phyloP scores from a whole-genome alignment of 2,113 vertebrate genomes.

The Caloenas nicobarica region DNA sequence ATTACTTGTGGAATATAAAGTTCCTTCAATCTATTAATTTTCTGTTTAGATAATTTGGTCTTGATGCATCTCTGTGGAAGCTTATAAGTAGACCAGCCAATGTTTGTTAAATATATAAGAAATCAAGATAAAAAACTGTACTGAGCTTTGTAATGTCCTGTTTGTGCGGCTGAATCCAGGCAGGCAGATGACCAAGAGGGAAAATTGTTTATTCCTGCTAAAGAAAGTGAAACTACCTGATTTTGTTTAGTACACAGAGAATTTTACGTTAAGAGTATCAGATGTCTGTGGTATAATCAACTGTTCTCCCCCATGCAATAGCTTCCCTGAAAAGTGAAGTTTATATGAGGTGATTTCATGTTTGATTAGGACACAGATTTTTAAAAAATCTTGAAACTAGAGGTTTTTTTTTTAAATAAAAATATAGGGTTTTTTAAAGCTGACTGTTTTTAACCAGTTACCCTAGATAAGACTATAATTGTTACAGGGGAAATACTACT shows the following conservation, averaged over 20 bases:
- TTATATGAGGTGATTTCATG: slow-evolving; percentile 1
- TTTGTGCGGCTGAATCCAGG: not conserved
- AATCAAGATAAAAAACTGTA: slow-evolving; percentile 16
- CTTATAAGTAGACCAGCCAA: slow-evolving; percentile 1
- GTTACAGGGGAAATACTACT: not conserved
- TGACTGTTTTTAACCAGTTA: not conserved
- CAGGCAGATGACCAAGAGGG: not conserved
- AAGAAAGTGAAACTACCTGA: not conserved
- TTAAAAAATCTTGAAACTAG: not conserved
- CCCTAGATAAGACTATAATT: not conserved
- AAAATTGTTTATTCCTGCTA: not conserved
- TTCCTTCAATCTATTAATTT: slow-evolving; percentile 47
- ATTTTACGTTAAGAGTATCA: not conserved
- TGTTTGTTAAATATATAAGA: slow-evolving; percentile 29
- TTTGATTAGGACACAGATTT: not conserved
- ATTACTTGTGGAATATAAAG: not conserved
- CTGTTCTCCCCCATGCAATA: not conserved
- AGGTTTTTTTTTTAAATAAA: not conserved
- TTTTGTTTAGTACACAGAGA: not conserved
- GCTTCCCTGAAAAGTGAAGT: not conserved
- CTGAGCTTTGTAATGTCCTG: not conserved
- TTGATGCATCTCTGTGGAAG: not conserved
- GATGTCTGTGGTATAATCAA: not conserved
- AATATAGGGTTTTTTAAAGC: not conserved
- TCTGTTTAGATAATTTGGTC: not conserved